Evolutionary conservation across 53 echinoderm and acorn worm species (phyloP).

Genomic region (Echinarachnius parma): DNA sequence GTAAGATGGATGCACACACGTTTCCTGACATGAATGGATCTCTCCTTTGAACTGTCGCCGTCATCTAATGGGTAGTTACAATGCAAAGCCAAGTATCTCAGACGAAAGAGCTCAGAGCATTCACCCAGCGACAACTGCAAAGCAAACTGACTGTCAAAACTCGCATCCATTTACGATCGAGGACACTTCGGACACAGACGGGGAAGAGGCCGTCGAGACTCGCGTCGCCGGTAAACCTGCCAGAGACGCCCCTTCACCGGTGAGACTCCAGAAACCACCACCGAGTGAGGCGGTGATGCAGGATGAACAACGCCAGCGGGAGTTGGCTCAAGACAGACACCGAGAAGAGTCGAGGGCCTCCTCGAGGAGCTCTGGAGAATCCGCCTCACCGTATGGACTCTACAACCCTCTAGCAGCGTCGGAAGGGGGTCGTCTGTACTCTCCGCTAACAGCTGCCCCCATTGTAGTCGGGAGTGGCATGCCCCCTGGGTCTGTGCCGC

Average conservation of each 20-base stretch:
- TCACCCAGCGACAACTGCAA: slow-evolving; percentile 17
- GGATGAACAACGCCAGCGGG: slow-evolving; percentile 50
- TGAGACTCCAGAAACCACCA: not conserved
- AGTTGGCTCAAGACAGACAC: slow-evolving; percentile 45
- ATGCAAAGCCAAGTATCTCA: slow-evolving; percentile 39
- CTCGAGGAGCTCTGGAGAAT: slow-evolving; percentile 8
- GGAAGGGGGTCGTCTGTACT: slow-evolving; percentile 12
- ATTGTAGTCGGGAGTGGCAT: slow-evolving; percentile 26
- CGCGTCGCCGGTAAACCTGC: not conserved
- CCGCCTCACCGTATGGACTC: slow-evolving; percentile 24
- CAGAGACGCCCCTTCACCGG: slow-evolving; percentile 27
- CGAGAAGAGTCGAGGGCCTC: slow-evolving; percentile 25
- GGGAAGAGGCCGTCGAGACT: slow-evolving; percentile 13
- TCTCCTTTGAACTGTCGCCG: slow-evolving; percentile 5
- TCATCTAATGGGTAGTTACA: slow-evolving; percentile 52
- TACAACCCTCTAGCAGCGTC: slow-evolving; percentile 27
- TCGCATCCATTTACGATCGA: slow-evolving; percentile 43
- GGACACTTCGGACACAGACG: slow-evolving; percentile 46
- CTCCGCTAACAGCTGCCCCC: slow-evolving; percentile 1
- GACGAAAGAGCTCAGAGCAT: slow-evolving; percentile 23
- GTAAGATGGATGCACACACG: too few relatives aligned
- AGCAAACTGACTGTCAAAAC: slow-evolving; percentile 10
- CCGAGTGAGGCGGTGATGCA: slow-evolving; percentile 43
- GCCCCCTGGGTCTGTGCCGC: slow-evolving; percentile 28
- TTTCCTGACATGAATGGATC: slow-evolving; percentile 10